Conservation (phyloP, 2,888 invertebrate genomes). For the Parnassius mnemosyne region DNA sequence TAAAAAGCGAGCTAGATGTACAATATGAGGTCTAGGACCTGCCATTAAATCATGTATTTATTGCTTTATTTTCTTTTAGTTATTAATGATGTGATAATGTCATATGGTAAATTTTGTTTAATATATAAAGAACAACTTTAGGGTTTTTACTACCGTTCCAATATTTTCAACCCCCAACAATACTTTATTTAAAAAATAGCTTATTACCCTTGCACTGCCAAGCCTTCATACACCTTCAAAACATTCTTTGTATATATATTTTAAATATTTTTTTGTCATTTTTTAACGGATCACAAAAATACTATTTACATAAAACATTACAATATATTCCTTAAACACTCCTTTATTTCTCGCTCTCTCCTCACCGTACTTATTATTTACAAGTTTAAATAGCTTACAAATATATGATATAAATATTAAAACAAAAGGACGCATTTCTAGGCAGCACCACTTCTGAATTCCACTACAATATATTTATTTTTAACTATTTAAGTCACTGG, state of each 20-base stretch:
- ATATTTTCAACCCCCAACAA: constrained; percentile 10
- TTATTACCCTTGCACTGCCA: constrained; percentile 30
- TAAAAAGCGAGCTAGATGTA: constrained; percentile 5
- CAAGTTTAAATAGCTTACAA: constrained; percentile 75
- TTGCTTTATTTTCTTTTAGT: constrained; percentile 2
- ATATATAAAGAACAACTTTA: background rate
- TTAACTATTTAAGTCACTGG: constrained; percentile 20
- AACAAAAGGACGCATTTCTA: constrained; percentile 59
- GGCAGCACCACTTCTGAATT: constrained; percentile 38
- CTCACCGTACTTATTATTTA: constrained; percentile 67
- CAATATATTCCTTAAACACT: constrained; percentile 60
- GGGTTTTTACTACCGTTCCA: background rate
- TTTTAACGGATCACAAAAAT: constrained; percentile 66
- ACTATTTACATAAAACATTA: constrained; percentile 67
- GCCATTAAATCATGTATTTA: constrained; percentile 3
- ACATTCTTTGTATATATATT: constrained; percentile 37
- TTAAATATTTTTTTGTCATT: constrained; percentile 63
- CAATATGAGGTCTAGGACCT: background rate
- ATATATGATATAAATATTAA: constrained; percentile 73
- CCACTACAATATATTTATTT: constrained; percentile 26
- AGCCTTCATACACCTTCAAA: constrained; percentile 32
- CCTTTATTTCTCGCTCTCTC: constrained; percentile 56
- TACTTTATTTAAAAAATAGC: background rate
- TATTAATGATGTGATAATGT: background rate
- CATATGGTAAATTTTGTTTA: background rate